Conservation (phyloP, 2,888 invertebrate species). For the Epicampocera succincta region DNA sequence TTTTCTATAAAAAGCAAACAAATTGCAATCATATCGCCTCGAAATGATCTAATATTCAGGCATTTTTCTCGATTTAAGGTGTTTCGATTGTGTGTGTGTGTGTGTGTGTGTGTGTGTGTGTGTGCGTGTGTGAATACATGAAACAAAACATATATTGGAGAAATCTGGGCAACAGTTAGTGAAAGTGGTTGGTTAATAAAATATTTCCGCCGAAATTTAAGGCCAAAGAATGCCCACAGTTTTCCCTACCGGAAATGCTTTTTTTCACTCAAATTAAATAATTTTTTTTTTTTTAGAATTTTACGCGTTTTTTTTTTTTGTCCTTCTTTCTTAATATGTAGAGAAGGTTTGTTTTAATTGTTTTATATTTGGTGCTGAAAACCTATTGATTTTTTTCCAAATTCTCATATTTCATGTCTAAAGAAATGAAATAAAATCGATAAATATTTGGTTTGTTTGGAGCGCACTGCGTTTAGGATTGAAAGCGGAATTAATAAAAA, state of each 20-base stretch:
- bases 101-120: neutral
- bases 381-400: neutral
- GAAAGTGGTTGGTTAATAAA: slow-evolving; percentile 26
- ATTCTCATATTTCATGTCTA: slow-evolving; percentile 32
- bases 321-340: neutral
- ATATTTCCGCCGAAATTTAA: slow-evolving; percentile 20
- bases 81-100: slow-evolving; percentile 21
- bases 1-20: slow-evolving; percentile 64
- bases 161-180: slow-evolving; percentile 34
- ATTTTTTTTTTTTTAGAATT: slow-evolving; percentile 38
- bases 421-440: neutral
- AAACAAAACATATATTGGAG: neutral
- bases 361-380: slow-evolving; percentile 20
- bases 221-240: slow-evolving; percentile 58
- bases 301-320: slow-evolving; percentile 51
- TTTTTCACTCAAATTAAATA: slow-evolving; percentile 57
- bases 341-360: slow-evolving; percentile 17
- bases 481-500: too few relatives aligned
- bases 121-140: neutral
- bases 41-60: slow-evolving; percentile 67
- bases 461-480: too few relatives aligned
- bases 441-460: slow-evolving; percentile 38
- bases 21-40: slow-evolving; percentile 50
- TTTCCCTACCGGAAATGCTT: slow-evolving; percentile 66
- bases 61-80: slow-evolving; percentile 37